A percentile compares a stretch with the other conserved stretches of the same genome.
Conservation (phyloP, 2,888 invertebrate genomes). For the Mycalesis mineus region DNA sequence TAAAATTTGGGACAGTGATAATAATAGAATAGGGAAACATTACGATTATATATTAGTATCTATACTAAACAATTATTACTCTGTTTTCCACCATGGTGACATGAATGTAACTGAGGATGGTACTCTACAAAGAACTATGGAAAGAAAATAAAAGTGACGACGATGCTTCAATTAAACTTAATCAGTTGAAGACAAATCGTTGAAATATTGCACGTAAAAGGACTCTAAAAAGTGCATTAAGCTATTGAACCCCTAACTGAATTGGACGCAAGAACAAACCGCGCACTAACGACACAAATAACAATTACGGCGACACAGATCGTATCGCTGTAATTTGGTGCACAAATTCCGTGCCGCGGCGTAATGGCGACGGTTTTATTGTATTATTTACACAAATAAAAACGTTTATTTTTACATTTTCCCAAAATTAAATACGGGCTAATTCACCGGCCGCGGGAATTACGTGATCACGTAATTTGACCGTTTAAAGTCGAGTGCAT, state of each 20-base stretch:
- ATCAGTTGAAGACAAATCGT: not conserved
- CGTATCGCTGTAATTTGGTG: constrained; percentile 70
- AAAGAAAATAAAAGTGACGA: no score
- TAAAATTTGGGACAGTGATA: no score
- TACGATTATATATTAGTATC: no score
- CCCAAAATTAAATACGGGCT: constrained; percentile 77
- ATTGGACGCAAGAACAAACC: constrained; percentile 61
- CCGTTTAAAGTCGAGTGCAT: constrained; percentile 39
- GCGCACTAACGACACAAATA: constrained; percentile 73
- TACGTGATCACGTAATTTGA: constrained; percentile 63
- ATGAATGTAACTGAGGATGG: no score
- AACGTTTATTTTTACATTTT: constrained; percentile 78
- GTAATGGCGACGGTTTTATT: constrained; percentile 70
- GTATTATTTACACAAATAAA: constrained; percentile 79
- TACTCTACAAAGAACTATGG: no score
- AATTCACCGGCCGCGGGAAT: constrained; percentile 62
- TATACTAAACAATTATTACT: no score
- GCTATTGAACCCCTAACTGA: constrained; percentile 64
- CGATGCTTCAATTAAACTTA: no score
- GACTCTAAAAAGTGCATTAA: constrained; percentile 8
- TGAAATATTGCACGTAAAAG: not conserved
- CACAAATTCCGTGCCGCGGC: constrained; percentile 61
- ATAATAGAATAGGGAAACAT: no score
- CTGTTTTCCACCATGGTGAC: no score
- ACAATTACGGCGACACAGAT: constrained; percentile 74